These are phyloP conservation scores for Oplegnathus fasciatus DNA, from an alignment of 2,113 vertebrate genomes.

Conservation along the genomic window DNA sequence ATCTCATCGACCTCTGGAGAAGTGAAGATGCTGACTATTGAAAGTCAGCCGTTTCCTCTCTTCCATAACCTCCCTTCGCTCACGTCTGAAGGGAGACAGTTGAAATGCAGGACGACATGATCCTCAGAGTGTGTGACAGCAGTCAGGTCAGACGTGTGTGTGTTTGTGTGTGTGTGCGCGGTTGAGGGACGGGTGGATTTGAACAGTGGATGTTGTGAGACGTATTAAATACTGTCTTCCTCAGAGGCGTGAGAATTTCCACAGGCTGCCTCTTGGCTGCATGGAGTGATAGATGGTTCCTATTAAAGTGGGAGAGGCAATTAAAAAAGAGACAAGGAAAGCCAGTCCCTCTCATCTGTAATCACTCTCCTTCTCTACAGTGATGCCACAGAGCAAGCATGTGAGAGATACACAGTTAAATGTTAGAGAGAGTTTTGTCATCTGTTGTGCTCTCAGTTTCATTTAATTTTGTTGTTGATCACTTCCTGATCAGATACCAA, in stretches of 20 bases:
- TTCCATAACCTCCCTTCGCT: constrained; percentile 1
- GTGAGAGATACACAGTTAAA: constrained; percentile 4
- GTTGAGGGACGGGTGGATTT: constrained; percentile 22
- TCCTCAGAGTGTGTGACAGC: constrained; percentile 33
- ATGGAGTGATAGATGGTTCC: constrained; percentile 76
- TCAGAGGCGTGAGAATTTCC: constrained; percentile 59
- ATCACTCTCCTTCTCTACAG: constrained; percentile 50
- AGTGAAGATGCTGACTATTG: constrained; percentile 37
- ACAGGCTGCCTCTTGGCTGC: constrained; percentile 33
- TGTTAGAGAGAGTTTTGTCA: background rate
- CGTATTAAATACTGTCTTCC: constrained; percentile 38
- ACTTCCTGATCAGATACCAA: constrained; percentile 8
- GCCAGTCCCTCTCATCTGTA: constrained; percentile 60
- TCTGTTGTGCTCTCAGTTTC: background rate
- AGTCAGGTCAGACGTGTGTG: background rate
- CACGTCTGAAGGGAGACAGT: background rate
- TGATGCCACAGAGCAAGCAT: constrained; percentile 29
- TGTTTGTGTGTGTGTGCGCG: constrained; percentile 21
- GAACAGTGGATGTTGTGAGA: constrained; percentile 29
- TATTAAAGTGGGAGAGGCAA: constrained; percentile 78
- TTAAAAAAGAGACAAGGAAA: constrained; percentile 72
- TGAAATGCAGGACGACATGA: constrained; percentile 12
- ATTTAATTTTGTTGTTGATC: constrained; percentile 12
- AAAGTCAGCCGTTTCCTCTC: background rate
- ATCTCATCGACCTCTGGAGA: constrained; percentile 41